Percentiles rank a stretch among this genome's conserved stretches.
Evolutionary conservation across 2,113 vertebrate genomes (phyloP).

Genomic region (Lota lota): DNA sequence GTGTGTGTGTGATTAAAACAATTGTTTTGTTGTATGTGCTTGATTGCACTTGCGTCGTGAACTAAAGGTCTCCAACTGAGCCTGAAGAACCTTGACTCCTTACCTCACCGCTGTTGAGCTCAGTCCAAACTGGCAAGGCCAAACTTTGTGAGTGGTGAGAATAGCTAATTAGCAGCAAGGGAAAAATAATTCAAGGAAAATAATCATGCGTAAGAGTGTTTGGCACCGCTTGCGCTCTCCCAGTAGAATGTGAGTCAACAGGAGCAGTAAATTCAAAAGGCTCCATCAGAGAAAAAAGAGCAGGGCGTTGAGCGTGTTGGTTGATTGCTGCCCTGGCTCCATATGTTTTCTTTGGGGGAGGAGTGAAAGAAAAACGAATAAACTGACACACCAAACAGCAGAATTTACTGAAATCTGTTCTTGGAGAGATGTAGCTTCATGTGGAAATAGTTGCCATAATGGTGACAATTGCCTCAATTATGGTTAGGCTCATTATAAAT

Average conservation of each 20-base stretch:
- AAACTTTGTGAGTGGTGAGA: background rate
- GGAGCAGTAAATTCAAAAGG: conserved; percentile 43
- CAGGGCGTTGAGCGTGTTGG: conserved; percentile 33
- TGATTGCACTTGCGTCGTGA: background rate
- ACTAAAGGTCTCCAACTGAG: background rate
- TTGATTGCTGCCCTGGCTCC: conserved; percentile 36
- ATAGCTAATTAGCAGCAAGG: conserved; percentile 24
- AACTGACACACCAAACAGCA: background rate
- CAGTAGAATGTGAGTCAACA: conserved; percentile 32
- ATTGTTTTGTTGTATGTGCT: background rate
- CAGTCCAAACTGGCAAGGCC: conserved; percentile 6
- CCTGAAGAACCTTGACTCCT: conserved; percentile 13
- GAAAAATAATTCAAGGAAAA: conserved; percentile 9
- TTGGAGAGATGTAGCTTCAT: too few species aligned
- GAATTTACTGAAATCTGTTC: too few species aligned
- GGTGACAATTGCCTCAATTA: background rate
- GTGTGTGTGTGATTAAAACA: background rate
- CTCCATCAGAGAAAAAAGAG: conserved; percentile 45
- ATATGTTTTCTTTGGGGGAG: background rate
- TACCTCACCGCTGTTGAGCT: background rate
- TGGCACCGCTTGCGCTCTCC: conserved; percentile 12
- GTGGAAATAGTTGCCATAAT: background rate
- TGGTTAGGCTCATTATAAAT: background rate
- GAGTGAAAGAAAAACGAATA: background rate
- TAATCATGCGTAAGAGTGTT: conserved; percentile 22